Evolutionary conservation across 2,888 invertebrate genomes (phyloP), one percentile per base, ranked within the genome.

Genomic region (Alitta virens): DNA sequence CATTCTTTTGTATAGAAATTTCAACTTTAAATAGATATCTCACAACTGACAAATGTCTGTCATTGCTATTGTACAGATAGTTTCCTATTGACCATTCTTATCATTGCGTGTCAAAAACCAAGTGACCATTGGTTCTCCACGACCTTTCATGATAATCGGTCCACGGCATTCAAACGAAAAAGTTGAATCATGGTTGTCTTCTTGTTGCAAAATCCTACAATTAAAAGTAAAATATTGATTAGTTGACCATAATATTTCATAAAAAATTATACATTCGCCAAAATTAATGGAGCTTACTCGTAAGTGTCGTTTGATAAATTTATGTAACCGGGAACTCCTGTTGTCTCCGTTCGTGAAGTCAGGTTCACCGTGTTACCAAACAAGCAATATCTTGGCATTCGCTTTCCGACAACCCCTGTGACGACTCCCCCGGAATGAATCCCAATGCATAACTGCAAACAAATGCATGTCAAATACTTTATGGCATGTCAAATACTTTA

Each of bases 331-430:
- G 90, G 89, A 55, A 89, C 87, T 0, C 94, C 94, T 0, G 94
- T 94, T 23, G 94, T 94, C 83, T 95, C 94, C 1, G 94, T 94
- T 65, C 94, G 87, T 81, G 93, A 94, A 59, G 94, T 94, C 65
- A 94, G 82, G 84, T 95, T 95, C 16, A 95, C 94, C 0, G 94
- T 94, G 83, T 95, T 94, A 5, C 94, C 94, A 76, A 94, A 95
- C 33, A 95, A 87, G 74, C 63, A 63, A 46, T 63, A 63, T 5
- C 63, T 3, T 23, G 63, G 63, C 63, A 63, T 63, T 7, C 63
- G 88, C 82, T 94, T 92, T 1, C 94, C 94, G 68, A 94, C 94
- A 7, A 94, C 94, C 16, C 94, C 94, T 0, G 94, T 94, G 57
- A 95, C 94, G 23, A 93, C 94, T 81, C 94, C 94, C 0, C 94